Percentiles rank a stretch among this genome's conserved stretches.
Conservation (phyloP, 2,888 invertebrate species). For the Caenorhabditis sp. region DNA sequence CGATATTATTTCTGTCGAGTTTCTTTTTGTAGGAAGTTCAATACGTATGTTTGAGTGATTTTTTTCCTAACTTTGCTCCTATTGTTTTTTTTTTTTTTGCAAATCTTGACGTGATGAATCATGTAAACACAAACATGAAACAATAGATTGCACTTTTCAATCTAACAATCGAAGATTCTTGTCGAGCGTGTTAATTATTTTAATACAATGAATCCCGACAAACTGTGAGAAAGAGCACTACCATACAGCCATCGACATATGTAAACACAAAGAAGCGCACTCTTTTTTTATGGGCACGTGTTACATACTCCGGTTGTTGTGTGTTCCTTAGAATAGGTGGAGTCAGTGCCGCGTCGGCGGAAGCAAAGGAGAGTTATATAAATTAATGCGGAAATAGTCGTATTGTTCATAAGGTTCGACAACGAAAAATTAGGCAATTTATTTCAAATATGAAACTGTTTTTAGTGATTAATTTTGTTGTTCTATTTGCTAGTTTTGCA, state of each 20-base stretch:
- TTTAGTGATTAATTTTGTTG: conserved; percentile 24
- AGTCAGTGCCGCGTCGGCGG: background rate
- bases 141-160: background rate
- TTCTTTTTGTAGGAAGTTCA: too few species aligned
- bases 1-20: too few species aligned
- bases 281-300: background rate
- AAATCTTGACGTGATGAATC: background rate
- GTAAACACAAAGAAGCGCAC: background rate
- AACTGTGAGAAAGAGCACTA: background rate
- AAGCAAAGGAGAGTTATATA: background rate
- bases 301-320: conserved; percentile 1
- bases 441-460: conserved; percentile 29
- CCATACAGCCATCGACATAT: background rate
- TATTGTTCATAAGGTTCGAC: conserved; percentile 3
- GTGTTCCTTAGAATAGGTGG: background rate
- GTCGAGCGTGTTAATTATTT: background rate
- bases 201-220: background rate
- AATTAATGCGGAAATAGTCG: background rate
- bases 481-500: conserved; percentile 8
- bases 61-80: too few species aligned
- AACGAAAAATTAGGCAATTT: background rate
- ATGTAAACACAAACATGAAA: background rate
- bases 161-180: background rate
- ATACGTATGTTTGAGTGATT: too few species aligned
- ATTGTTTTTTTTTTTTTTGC: too few species aligned